Percentiles rank a stretch among this genome's conserved stretches.
Conservation (phyloP, 2,797 vertebrate species). For the Lutjanus argentimaculatus region DNA sequence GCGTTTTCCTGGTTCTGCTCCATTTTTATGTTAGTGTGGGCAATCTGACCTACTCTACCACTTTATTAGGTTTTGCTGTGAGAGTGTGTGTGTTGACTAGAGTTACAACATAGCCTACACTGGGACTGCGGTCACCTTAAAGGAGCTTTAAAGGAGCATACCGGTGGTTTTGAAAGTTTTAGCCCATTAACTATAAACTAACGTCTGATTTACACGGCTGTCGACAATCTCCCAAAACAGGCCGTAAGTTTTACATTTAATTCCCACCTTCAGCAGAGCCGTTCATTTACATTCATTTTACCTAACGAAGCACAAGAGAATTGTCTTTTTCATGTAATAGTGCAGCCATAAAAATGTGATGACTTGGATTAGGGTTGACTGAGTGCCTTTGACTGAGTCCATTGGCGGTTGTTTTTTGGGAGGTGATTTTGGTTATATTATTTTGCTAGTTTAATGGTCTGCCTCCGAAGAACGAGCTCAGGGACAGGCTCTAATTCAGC, state of each 20-base stretch:
- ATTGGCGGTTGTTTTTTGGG: too few relatives aligned
- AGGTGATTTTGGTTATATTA: too few relatives aligned
- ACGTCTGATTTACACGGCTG: conserved; percentile 27
- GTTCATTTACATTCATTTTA: conserved; percentile 5
- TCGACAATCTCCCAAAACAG: conserved; percentile 21
- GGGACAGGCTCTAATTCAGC: too few relatives aligned
- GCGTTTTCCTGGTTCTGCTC: conserved; percentile 43
- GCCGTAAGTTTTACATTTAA: background rate
- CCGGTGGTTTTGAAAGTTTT: conserved; percentile 23
- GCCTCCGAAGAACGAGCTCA: too few relatives aligned
- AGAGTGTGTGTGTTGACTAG: conserved; percentile 2
- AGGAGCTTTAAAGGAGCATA: conserved; percentile 24
- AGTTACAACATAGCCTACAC: conserved; percentile 12
- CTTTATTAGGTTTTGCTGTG: conserved; percentile 39
- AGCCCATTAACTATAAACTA: conserved; percentile 18
- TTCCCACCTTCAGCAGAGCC: conserved; percentile 8
- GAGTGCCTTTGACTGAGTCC: too few relatives aligned
- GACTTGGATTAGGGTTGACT: background rate
- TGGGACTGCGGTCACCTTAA: conserved; percentile 26
- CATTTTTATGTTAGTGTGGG: conserved; percentile 36
- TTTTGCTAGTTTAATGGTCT: too few relatives aligned
- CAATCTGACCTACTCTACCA: conserved; percentile 13
- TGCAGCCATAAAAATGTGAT: background rate
- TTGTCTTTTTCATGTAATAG: background rate
- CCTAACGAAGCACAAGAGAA: background rate